phyloP scores from a whole-genome alignment of 2,888 invertebrate species.

The Cephus nigrinus region DNA sequence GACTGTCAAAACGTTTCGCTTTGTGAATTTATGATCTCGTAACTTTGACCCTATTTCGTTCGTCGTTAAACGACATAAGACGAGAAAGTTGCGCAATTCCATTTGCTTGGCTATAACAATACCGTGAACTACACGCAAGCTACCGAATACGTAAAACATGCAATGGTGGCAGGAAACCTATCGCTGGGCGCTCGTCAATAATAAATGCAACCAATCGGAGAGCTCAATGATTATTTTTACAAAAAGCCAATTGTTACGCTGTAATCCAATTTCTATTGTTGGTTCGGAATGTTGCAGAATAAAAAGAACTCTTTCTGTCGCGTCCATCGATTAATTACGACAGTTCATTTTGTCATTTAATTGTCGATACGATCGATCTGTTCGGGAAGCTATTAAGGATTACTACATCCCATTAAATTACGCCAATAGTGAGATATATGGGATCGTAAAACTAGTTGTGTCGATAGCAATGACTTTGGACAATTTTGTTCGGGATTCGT shows the following conservation, averaged over 20 bases:
- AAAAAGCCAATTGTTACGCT: neutral
- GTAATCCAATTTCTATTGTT: neutral
- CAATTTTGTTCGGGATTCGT: neutral
- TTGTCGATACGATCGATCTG: constrained; percentile 13
- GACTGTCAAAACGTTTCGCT: neutral
- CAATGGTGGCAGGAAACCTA: neutral
- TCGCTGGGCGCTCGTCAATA: neutral
- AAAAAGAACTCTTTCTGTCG: neutral
- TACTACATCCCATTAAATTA: constrained; percentile 36
- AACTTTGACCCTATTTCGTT: neutral
- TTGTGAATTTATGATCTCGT: neutral
- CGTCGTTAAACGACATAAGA: neutral
- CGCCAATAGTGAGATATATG: constrained; percentile 36
- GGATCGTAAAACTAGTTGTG: constrained; percentile 30
- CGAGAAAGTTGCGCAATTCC: neutral
- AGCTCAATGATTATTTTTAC: neutral
- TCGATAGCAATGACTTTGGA: constrained; percentile 31
- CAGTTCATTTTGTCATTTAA: constrained; percentile 23
- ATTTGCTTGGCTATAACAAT: neutral
- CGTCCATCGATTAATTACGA: constrained; percentile 18
- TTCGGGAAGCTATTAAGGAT: constrained; percentile 27
- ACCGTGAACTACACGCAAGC: neutral
- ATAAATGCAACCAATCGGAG: neutral
- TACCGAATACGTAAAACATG: neutral
- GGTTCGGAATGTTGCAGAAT: neutral